Base-by-base conservation (phyloP, 2,797 vertebrate species). In the Gymnoscopelus braueri region DNA sequence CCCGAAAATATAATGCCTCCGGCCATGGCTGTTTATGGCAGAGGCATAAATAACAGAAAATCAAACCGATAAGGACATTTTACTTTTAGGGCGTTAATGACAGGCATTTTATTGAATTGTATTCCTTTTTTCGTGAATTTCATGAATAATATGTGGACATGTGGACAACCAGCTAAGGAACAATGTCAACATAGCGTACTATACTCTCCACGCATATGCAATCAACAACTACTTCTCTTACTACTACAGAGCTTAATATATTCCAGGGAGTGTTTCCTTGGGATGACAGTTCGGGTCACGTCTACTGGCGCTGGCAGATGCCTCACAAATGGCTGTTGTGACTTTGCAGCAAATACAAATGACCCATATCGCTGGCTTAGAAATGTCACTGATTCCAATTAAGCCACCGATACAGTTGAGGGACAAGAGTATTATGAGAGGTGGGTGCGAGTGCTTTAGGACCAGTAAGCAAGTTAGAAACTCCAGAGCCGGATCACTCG, bases 351-450 rank as follows among this genome's bases (percentile, higher is more conserved):
- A 78, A 81, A 86, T 79, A 84, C 83, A 85, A 84, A 88, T 82
- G 89, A 86, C 86, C 88, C 84, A 73, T 64, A 78, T 80, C 81
- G 53, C 75, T 74, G 87, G 79, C 84, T 88, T 84, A 85, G 84
- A 92, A 90, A 92, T 90, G 91, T 90, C 89, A 90, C 69, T 8
- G 85, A 80, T 80, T 90, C 86, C 88, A 87, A 92, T 90, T 88
- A 88, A 74, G 79, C 74, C 54, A 24, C 79, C 24, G 72, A 81
- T 70, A 78, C 82, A 80, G 80, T 73, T 71, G 75, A 90, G 75
- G 78, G 83, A 84, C 76, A 52, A 59, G 67, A 66, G 67, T 59
- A 56, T 70, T 75, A 65, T 65, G 74, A 84, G 77, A 62, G 77
- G 79, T 60, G 68, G 74, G 24, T 14, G 55, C 7, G 32, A 39